Evolutionary conservation across 1,140 invertebrate genomes (phyloP).

Genomic region (Penaeus japonicus): DNA sequence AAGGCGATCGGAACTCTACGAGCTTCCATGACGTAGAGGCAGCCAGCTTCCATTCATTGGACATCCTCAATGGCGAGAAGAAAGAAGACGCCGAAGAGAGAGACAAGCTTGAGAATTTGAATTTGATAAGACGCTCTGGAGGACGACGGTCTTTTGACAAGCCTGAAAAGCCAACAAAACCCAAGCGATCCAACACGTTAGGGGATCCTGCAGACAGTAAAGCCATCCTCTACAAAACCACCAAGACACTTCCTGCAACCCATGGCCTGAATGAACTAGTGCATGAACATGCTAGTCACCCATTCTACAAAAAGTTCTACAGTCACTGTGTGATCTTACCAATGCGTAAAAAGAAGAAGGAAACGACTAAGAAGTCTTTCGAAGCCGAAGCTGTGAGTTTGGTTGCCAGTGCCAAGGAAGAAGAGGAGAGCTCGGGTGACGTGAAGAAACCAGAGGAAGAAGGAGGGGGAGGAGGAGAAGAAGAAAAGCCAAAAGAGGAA

Average conservation of each 20-base stretch:
- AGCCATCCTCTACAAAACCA: neutral
- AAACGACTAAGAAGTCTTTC: neutral
- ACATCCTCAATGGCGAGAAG: neutral
- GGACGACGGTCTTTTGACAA: slow-evolving; percentile 41
- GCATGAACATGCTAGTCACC: neutral
- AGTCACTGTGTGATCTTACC: slow-evolving; percentile 47
- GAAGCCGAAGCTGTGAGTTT: too few relatives aligned
- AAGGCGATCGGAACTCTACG: neutral
- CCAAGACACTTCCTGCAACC: slow-evolving; percentile 38
- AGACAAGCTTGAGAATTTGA: slow-evolving; percentile 3
- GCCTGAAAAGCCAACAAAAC: slow-evolving; percentile 9
- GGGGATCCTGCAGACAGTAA: slow-evolving; percentile 16
- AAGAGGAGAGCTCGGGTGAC: too few relatives aligned
- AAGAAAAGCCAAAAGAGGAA: neutral
- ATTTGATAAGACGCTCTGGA: slow-evolving; percentile 24
- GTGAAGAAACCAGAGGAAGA: neutral
- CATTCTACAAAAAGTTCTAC: slow-evolving; percentile 41
- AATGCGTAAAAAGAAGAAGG: slow-evolving; percentile 2
- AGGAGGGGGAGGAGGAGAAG: neutral
- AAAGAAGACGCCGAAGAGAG: neutral
- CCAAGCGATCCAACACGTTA: slow-evolving; percentile 24
- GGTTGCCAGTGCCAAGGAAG: too few relatives aligned
- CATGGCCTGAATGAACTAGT: neutral
- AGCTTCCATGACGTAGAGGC: slow-evolving; percentile 20
- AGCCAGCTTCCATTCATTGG: neutral